These are phyloP conservation scores for Tenualosa ilisha DNA, from an alignment of 2,797 vertebrate species.

Conservation along the genomic window DNA sequence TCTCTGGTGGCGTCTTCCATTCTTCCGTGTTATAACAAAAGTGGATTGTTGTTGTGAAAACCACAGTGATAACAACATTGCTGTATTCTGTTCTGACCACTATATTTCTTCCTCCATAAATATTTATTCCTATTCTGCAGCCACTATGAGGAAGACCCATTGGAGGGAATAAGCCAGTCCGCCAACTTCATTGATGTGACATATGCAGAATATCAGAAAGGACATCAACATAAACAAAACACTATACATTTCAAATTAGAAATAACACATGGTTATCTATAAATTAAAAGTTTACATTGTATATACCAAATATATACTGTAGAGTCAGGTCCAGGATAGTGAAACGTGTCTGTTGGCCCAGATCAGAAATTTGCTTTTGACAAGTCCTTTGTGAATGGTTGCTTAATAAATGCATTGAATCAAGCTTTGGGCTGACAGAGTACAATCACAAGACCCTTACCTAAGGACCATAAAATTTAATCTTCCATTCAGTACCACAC, in stretches of 20 bases:
- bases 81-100: not conserved
- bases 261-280: conserved; percentile 76
- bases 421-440: conserved; percentile 56
- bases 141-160: conserved; percentile 78
- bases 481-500: not conserved
- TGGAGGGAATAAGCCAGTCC: conserved; percentile 65
- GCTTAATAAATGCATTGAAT: conserved; percentile 80
- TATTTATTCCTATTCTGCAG: conserved; percentile 72
- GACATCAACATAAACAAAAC: conserved; percentile 71
- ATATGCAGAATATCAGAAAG: conserved; percentile 79
- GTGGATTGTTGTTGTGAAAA: not conserved
- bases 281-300: conserved; percentile 88
- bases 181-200: conserved; percentile 77
- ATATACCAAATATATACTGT: conserved; percentile 75
- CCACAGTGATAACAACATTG: not conserved
- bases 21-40: not conserved
- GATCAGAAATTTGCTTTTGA: conserved; percentile 66
- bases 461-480: not conserved
- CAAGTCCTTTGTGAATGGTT: conserved; percentile 76
- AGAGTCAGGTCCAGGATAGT: conserved; percentile 67
- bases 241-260: conserved; percentile 77
- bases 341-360: conserved; percentile 60
- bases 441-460: conserved; percentile 44
- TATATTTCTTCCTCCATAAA: not conserved
- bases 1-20: not conserved